Conservation (phyloP, 1,140 invertebrate genomes). For the Xylocopa sonorina region DNA sequence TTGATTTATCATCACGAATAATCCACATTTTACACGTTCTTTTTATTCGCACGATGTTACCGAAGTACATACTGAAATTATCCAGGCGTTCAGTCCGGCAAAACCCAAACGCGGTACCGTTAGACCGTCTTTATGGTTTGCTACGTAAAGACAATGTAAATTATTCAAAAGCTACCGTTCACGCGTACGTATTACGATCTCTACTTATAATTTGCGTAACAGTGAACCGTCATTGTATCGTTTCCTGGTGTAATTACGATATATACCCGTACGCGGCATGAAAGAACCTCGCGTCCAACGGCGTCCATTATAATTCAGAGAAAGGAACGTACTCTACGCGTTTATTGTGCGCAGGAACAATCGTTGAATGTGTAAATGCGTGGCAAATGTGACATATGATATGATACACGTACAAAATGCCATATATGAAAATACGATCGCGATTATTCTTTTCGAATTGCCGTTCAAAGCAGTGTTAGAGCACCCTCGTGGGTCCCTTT, state of each 20-base stretch:
- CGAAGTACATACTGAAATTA: too few species aligned
- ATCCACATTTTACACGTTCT: neutral
- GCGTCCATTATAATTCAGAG: slow-evolving; percentile 30
- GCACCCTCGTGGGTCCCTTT: neutral
- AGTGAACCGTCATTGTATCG: slow-evolving; percentile 57
- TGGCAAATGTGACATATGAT: neutral
- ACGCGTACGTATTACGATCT: slow-evolving; percentile 16
- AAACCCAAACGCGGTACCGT: slow-evolving; percentile 25
- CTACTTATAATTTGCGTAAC: slow-evolving; percentile 36
- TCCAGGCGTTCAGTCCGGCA: neutral
- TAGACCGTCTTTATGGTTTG: slow-evolving; percentile 23
- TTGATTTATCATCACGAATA: neutral
- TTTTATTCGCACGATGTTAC: too few species aligned
- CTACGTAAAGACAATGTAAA: slow-evolving; percentile 37
- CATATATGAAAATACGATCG: neutral
- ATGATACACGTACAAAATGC: neutral
- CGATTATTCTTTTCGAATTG: neutral
- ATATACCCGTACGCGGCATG: slow-evolving; percentile 3
- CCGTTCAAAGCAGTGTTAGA: neutral
- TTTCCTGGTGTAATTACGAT: slow-evolving; percentile 42
- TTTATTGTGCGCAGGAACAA: neutral
- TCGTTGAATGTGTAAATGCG: neutral
- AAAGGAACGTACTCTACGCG: neutral
- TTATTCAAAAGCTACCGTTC: slow-evolving; percentile 35
- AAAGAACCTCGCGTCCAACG: slow-evolving; percentile 11